A percentile compares a stretch with the other conserved stretches of the same genome.
Conservation (phyloP, 1,140 invertebrate genomes). For the Teleogryllus occipitalis region DNA sequence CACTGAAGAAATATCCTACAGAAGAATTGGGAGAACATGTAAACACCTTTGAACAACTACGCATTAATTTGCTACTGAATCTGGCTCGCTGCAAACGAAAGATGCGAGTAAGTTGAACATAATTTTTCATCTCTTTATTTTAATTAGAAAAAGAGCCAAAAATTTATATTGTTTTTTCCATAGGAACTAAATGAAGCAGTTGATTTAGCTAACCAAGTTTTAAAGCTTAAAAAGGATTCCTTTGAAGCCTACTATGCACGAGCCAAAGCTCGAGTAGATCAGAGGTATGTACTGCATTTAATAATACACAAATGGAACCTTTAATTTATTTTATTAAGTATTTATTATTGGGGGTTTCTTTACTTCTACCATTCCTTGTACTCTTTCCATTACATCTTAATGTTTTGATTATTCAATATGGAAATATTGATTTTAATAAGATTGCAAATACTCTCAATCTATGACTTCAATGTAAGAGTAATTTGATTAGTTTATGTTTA, state of each 20-base stretch:
- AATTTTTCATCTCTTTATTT: neutral
- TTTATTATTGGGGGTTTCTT: neutral
- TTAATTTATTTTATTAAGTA: neutral
- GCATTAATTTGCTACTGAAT: slow-evolving; percentile 82
- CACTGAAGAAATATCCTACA: slow-evolving; percentile 77
- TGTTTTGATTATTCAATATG: too few relatives aligned
- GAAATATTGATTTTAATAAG: too few relatives aligned
- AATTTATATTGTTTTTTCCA: neutral
- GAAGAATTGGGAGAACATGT: slow-evolving; percentile 52
- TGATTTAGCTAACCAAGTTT: slow-evolving; percentile 75
- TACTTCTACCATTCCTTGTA: too few relatives aligned
- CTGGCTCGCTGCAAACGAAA: slow-evolving; percentile 87
- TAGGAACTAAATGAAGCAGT: slow-evolving; percentile 75
- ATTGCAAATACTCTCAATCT: too few relatives aligned
- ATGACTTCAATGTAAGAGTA: too few relatives aligned
- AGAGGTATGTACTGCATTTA: slow-evolving; percentile 35
- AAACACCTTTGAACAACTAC: slow-evolving; percentile 75
- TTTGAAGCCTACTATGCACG: slow-evolving; percentile 90
- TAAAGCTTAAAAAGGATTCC: slow-evolving; percentile 71
- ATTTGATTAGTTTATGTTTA: too few relatives aligned
- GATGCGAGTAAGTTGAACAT: slow-evolving; percentile 71
- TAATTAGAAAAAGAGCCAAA: neutral
- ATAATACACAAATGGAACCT: neutral
- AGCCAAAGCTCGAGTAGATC: slow-evolving; percentile 73
- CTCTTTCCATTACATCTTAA: too few relatives aligned